phyloP scores from a whole-genome alignment of 2,797 vertebrate genomes.

The Sebastes variabilis region DNA sequence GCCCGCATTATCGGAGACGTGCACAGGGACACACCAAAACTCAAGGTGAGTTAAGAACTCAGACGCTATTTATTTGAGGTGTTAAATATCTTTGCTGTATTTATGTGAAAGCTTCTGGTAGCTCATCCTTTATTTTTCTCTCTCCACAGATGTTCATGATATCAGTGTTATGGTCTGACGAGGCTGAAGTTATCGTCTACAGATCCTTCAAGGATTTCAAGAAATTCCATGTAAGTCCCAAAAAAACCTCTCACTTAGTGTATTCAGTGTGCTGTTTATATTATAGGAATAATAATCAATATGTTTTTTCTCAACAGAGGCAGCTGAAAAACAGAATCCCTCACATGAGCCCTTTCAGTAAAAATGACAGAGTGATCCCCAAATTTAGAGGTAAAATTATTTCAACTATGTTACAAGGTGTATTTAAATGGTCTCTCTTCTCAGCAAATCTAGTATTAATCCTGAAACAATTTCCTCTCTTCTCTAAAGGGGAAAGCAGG shows the following conservation, averaged over 20 bases:
- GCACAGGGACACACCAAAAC: slow-evolving; percentile 62
- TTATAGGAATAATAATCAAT: not conserved
- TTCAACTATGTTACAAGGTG: not conserved
- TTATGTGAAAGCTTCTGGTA: not conserved
- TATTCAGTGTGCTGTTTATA: not conserved
- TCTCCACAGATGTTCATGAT: slow-evolving; percentile 77
- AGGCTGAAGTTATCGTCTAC: slow-evolving; percentile 78
- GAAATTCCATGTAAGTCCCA: slow-evolving; percentile 78
- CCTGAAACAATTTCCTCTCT: not conserved
- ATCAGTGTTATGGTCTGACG: slow-evolving; percentile 81
- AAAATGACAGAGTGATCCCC: slow-evolving; percentile 70
- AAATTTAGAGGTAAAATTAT: slow-evolving; percentile 77
- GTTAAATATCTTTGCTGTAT: not conserved
- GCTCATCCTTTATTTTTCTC: not conserved
- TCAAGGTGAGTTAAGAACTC: slow-evolving; percentile 68
- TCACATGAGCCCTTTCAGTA: slow-evolving; percentile 40
- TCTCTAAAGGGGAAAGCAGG: slow-evolving; percentile 49
- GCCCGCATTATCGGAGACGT: slow-evolving; percentile 74
- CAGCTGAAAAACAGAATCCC: slow-evolving; percentile 77
- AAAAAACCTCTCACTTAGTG: not conserved
- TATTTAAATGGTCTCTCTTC: not conserved
- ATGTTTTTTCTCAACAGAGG: slow-evolving; percentile 59
- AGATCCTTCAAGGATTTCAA: slow-evolving; percentile 80
- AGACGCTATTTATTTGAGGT: fast-evolving
- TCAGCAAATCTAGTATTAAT: not conserved